phyloP scores from a whole-genome alignment of 2,113 vertebrate species.

The cattle (Bos taurus) region DNA sequence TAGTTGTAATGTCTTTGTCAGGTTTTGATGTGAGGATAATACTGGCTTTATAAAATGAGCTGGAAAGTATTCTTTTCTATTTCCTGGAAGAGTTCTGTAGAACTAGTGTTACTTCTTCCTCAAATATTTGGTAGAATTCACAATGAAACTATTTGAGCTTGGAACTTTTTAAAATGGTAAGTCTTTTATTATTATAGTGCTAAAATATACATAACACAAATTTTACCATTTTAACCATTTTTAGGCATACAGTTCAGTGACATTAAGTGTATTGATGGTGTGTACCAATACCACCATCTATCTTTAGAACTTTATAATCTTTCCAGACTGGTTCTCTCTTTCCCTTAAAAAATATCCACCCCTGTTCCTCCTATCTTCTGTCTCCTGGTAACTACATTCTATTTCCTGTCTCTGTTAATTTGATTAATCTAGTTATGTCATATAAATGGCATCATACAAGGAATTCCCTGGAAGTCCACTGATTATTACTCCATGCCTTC shows the following conservation, averaged over 20 bases:
- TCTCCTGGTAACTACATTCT: neutral
- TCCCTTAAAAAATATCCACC: neutral
- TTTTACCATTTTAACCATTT: neutral
- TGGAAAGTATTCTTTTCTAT: neutral
- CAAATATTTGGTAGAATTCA: neutral
- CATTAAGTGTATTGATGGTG: neutral
- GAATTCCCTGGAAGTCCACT: neutral
- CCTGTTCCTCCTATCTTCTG: too few species aligned
- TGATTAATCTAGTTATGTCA: neutral
- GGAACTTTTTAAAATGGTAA: neutral
- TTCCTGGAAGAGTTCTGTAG: neutral
- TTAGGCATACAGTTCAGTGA: neutral
- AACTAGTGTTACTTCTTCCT: neutral
- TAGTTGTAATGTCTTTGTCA: neutral
- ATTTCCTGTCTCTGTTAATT: neutral
- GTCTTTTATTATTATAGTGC: neutral
- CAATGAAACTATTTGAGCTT: neutral
- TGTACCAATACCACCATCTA: neutral
- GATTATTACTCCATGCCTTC: neutral
- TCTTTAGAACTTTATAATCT: neutral
- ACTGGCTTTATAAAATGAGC: neutral
- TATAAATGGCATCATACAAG: neutral
- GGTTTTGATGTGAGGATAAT: neutral
- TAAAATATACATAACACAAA: neutral
- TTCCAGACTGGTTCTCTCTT: neutral